Base-by-base conservation (phyloP, 2,797 vertebrate species). In the Salmo trutta region DNA sequence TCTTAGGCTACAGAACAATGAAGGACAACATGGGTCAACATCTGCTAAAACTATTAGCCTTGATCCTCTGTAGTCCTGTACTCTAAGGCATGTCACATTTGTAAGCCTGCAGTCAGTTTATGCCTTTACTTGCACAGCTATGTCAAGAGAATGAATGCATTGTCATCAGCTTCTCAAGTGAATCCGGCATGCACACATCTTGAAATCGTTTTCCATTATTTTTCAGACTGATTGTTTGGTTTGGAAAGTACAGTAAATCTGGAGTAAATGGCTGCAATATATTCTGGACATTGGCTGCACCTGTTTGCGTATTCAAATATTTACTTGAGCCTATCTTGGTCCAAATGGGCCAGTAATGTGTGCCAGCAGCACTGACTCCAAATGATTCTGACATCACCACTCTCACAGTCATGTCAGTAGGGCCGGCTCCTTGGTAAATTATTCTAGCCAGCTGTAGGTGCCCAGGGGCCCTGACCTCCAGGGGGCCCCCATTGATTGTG, bases 191-290 rank as follows among this genome's bases (percentile, higher is more conserved):
- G 75, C 56, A 70, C 54, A 77, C 75, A 71, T 77, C 75, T 77
- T 77, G 68, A 71, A 77, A 77, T 71, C 54, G 62, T 77, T 71
- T 71, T 7, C 27, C 71, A 41, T 71, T 62, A 59, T 69, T 71
- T 71, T 56, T 77, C 68, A 62, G 59, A 77, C 68, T 47, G 36
- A 21, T 64, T 77, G 56, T 56, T 71, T 77, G 69, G 75, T 53
- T 77, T 77, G 75, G 68, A 77, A 62, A 77, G 52, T 76, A 71
- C 75, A 62, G 75, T 77, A 77, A 51, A 76, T 76, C 52, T 76
- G 41, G 36, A 77, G 69, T 77, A 77, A 71, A 71, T 71, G 68
- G 68, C 24, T 56, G 36, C 69, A 71, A 64, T 76, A 47, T 53
- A 62, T 54, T 72, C 24, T 53, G 71, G 75, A 54, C 68, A 77